Base-by-base conservation (phyloP, 2,113 vertebrate genomes). In the Verasper variegatus region DNA sequence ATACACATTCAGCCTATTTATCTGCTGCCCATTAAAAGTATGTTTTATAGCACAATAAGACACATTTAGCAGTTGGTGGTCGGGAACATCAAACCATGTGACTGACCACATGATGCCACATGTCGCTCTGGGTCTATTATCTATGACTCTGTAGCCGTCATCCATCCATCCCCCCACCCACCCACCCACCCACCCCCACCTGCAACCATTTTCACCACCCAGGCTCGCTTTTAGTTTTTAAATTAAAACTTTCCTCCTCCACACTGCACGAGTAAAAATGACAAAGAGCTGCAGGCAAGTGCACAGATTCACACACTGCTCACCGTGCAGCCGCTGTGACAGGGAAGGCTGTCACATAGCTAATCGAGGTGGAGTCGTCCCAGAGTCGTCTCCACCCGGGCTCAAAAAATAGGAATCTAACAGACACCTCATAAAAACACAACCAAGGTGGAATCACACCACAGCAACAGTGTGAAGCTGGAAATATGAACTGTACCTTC, bases 21-120 rank as follows among this genome's bases (percentile, higher is more conserved):
- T 26, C 63, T 56, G 2, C 51, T 42, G 42, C 37, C 12, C 54
- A 47, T 78, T 57, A 68, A 51, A 56, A 54, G 52, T 1, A 0
- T 18, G 57, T 62, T 82, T 62, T 42, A 27, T 9, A 10, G 70
- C 66, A 62, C 47, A 66, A 57, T 31, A 21, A 1, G 56, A 40
- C 40, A 67, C 67, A n/a, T 55, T 74, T 51, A 63, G 40, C 49
- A 73, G 63, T 9, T 27, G 14, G 47, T 4, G 5, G 69, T 45
- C 27, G 42, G 59, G 47, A 15, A 79, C 63, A 51, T 56, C 3
- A 20, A 60, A 74, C 64, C 67, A 82, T 60, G 78, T 71, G 72
- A 75, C 68, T 56, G 13, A 24, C 71, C 67, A 68, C 62, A 67
- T 59, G 69, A 72, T 51, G 73, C 17, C 77, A 83, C 79, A 83